phyloP scores from a whole-genome alignment of 2,797 vertebrate species.

The Mormyrops boulengeri region DNA sequence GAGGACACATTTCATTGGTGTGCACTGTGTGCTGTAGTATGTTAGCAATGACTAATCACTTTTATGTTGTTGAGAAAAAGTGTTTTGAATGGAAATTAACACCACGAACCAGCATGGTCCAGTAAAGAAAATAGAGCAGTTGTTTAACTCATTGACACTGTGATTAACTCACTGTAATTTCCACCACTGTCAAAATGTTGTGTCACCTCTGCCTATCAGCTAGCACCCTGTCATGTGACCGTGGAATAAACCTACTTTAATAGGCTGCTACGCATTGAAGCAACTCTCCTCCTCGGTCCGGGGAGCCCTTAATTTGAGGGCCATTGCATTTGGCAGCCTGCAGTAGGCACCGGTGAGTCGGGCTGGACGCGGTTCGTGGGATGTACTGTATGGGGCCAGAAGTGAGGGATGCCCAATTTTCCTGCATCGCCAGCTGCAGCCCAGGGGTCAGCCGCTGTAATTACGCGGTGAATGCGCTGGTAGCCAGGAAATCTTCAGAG shows the following conservation, averaged over 20 bases:
- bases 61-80: background rate
- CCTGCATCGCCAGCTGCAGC: background rate
- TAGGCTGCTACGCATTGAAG: background rate
- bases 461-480: background rate
- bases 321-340: background rate
- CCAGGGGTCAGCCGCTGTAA: background rate
- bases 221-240: background rate
- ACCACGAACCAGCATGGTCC: background rate
- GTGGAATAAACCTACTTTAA: background rate
- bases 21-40: too few relatives aligned
- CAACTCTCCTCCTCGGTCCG: background rate
- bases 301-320: background rate
- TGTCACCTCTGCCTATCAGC: background rate
- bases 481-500: background rate
- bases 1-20: background rate
- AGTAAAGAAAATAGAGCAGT: background rate
- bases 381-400: background rate
- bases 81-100: background rate
- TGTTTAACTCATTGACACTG: background rate
- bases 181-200: background rate
- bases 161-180: background rate
- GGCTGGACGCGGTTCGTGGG: background rate
- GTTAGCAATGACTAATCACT: background rate
- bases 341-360: background rate
- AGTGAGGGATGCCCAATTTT: background rate